Percentiles rank a stretch among this genome's conserved stretches.
Evolutionary conservation across 1,140 invertebrate genomes (phyloP).

Genomic region (Eurosta solidaginis): DNA sequence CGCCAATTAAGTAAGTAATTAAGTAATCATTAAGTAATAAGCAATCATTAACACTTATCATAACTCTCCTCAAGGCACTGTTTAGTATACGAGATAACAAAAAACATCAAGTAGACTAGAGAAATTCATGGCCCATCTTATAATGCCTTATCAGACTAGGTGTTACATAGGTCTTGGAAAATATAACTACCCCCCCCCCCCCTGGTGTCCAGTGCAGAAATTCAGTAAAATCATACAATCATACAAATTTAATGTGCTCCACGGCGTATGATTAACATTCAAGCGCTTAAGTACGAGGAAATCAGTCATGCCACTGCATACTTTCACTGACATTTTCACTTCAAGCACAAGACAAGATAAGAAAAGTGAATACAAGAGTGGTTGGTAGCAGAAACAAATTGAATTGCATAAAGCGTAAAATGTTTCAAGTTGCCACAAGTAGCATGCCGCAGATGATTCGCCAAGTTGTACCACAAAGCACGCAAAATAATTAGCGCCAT

Average conservation of each 20-base stretch:
- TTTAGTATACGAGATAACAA: no score
- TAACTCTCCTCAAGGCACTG: no score
- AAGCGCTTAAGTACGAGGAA: background rate
- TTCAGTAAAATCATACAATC: background rate
- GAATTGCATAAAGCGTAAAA: slow-evolving; percentile 16
- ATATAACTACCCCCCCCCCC: no score
- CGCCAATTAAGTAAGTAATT: no score
- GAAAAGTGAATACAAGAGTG: background rate
- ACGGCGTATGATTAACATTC: slow-evolving; percentile 1
- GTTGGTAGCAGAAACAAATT: background rate
- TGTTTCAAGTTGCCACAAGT: slow-evolving; percentile 25
- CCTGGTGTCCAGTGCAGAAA: no score
- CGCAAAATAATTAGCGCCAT: slow-evolving; percentile 26
- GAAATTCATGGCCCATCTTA: no score
- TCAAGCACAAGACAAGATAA: background rate
- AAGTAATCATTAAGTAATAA: no score
- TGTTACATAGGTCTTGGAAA: no score
- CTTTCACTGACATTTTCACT: background rate
- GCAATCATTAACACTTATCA: no score
- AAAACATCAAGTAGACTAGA: no score
- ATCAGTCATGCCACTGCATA: background rate
- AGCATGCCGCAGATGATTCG: slow-evolving; percentile 13
- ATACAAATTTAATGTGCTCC: background rate
- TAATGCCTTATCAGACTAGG: no score
- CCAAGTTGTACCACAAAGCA: slow-evolving; percentile 1